Base-by-base conservation (phyloP, 2,888 invertebrate species). In the Eupelmus urozonus region DNA sequence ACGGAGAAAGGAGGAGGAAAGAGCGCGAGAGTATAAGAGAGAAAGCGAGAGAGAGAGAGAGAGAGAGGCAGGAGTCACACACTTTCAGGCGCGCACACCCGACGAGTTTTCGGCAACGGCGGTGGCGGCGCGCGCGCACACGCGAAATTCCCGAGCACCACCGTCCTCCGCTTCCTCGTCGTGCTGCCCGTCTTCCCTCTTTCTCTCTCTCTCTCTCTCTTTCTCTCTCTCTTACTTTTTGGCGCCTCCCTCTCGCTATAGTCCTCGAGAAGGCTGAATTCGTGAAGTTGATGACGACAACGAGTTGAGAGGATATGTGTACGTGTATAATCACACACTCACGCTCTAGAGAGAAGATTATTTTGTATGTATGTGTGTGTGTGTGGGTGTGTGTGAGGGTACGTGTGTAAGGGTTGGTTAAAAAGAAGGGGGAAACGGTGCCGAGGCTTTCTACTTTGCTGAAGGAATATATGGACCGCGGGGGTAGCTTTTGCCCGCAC, bases 211-310 rank as follows among this genome's bases (percentile, higher is more conserved):
- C 81, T 76, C 70, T 74, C 80, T 83, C 70, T n/a, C 81, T 79
- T 42, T 55, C 74, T 67, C 82, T 76, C 81, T 76, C 71, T 72
- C 80, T 84, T 75, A 78, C 79, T 79, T 80, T 80, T 82, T 80
- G 0, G 1, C 18, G 16, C 1, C 7, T 51, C 29, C 18, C 11
- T 7, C 27, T 42, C 45, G 23, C 9, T 9, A 34, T 34, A 4
- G 13, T 45, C 45, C 16, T 45, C 16, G 9, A 7, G 45, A 13
- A 45, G 45, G 45, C 2, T 45, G 9, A 16, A 45, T 45, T n/a
- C n/a, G 16, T 16, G 45, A 45, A 13, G 45, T 9, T 16, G 45
- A 34, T 16, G 45, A 45, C 45, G 45, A 45, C 45, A 9, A 45
- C 45, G 2, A 45, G 13, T 13, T 23, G n/a, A n/a, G n/a, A n/a